Conservation (phyloP, 2,888 invertebrate species). For the Charanyca ferruginea region DNA sequence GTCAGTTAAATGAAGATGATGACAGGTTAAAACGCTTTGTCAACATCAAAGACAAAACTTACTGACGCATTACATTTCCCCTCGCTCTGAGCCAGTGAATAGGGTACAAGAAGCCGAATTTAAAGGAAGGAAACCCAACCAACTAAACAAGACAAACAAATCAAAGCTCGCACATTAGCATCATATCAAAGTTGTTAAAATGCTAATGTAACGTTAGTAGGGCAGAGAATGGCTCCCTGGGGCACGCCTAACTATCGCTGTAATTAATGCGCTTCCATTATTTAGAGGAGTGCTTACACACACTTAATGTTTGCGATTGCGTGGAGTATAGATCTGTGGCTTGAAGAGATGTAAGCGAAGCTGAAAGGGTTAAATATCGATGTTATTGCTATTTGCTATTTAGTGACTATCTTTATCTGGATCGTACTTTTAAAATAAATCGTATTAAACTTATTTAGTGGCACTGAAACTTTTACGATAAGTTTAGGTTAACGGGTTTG, state of each 20-base stretch:
- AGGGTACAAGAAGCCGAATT: slow-evolving; percentile 38
- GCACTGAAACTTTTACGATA: no score
- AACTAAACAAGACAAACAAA: slow-evolving; percentile 63
- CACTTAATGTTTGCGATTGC: slow-evolving; percentile 58
- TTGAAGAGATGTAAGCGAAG: slow-evolving; percentile 12
- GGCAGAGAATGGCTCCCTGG: slow-evolving; percentile 65
- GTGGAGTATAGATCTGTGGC: slow-evolving; percentile 22
- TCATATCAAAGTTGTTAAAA: slow-evolving; percentile 65
- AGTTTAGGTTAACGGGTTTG: no score
- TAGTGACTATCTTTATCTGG: no score
- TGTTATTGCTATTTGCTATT: background rate
- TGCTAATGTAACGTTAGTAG: slow-evolving; percentile 61
- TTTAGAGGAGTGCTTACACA: slow-evolving; percentile 67
- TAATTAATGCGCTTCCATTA: slow-evolving; percentile 71
- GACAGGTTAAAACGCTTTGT: background rate
- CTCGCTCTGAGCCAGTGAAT: slow-evolving; percentile 30
- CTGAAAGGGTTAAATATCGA: slow-evolving; percentile 5
- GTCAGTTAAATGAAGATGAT: background rate
- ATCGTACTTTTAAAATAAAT: no score
- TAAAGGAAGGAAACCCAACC: slow-evolving; percentile 57
- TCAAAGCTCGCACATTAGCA: slow-evolving; percentile 61
- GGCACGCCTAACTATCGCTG: slow-evolving; percentile 60
- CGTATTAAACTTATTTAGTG: no score
- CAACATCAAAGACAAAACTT: slow-evolving; percentile 30
- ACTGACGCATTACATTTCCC: slow-evolving; percentile 22